Evolutionary conservation across 2,888 invertebrate genomes (phyloP).

Genomic region (Poecilus cupreus): DNA sequence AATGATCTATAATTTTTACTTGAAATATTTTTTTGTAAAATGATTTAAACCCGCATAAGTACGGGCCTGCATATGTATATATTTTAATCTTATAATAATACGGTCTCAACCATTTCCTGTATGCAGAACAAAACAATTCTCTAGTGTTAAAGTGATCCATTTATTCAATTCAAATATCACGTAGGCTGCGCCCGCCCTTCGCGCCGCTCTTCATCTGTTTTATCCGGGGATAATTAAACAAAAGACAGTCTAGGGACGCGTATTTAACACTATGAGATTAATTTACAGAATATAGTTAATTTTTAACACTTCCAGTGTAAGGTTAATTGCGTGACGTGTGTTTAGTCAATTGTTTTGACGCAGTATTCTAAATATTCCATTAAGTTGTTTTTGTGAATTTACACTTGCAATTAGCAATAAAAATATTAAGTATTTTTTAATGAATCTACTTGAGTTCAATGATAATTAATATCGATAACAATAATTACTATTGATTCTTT

Average conservation of each 20-base stretch:
- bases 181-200: background rate
- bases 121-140: background rate
- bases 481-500: too few species aligned
- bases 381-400: too few species aligned
- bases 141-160: background rate
- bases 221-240: background rate
- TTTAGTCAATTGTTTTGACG: background rate
- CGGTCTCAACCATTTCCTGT: background rate
- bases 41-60: too few species aligned
- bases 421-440: too few species aligned
- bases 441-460: too few species aligned
- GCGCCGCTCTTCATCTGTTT: background rate
- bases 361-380: too few species aligned
- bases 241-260: background rate
- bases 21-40: too few species aligned
- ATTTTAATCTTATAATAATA: background rate
- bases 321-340: background rate
- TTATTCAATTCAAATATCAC: background rate
- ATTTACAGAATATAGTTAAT: background rate
- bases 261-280: background rate
- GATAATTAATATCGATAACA: too few species aligned
- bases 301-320: background rate
- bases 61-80: background rate
- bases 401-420: too few species aligned
- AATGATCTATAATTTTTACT: too few species aligned